Evolutionary conservation across 1,140 invertebrate genomes (phyloP).

Genomic region (Zaprionus kolodkinae): DNA sequence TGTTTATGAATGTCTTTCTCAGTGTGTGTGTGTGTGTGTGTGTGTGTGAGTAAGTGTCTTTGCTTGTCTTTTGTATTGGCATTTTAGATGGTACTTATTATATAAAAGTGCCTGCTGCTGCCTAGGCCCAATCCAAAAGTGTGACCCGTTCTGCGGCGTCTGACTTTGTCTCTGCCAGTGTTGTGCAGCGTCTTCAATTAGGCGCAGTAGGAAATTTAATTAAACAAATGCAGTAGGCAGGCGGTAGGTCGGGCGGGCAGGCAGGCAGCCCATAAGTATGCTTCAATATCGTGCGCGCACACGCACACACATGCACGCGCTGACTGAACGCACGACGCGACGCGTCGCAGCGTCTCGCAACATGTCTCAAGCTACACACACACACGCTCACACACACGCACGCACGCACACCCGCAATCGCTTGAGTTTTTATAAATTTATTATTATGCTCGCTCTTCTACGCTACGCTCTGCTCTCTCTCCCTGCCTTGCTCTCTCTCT

Average conservation of each 20-base stretch:
- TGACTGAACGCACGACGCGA: neutral
- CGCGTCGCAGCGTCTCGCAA: constrained; percentile 36
- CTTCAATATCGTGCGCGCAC: constrained; percentile 50
- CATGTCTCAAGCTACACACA: constrained; percentile 46
- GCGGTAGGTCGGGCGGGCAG: neutral
- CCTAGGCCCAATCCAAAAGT: constrained; percentile 36
- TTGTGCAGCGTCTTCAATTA: constrained; percentile 14
- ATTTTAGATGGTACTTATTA: constrained; percentile 62
- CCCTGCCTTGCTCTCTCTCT: neutral
- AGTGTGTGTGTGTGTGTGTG: constrained; percentile 14
- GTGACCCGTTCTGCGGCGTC: neutral
- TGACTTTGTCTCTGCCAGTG: neutral
- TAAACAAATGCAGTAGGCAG: constrained; percentile 56
- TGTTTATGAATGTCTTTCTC: constrained; percentile 40
- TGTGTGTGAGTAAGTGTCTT: constrained; percentile 37
- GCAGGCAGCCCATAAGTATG: constrained; percentile 59
- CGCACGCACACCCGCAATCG: constrained; percentile 1
- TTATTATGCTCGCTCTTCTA: constrained; percentile 54
- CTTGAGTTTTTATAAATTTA: constrained; percentile 60
- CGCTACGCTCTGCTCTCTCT: neutral
- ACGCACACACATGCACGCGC: constrained; percentile 22
- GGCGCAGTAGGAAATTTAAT: constrained; percentile 49
- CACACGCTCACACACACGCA: constrained; percentile 7
- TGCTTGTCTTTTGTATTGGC: constrained; percentile 38
- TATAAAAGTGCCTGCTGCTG: constrained; percentile 62